phyloP scores from a whole-genome alignment of 2,113 vertebrate genomes.

The Phalacrocorax carbo region DNA sequence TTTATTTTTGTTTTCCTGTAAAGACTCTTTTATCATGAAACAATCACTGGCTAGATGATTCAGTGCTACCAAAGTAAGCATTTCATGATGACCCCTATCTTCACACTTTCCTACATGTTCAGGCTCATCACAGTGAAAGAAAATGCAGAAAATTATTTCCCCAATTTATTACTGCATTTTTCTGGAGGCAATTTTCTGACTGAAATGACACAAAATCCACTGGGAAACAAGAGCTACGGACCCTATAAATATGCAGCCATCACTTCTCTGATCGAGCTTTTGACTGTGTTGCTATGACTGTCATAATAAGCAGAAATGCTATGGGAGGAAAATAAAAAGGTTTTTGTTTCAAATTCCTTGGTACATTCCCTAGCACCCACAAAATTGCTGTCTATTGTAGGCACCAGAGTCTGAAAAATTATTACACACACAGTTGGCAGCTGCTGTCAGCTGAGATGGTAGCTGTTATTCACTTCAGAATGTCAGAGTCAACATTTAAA shows the following conservation, averaged over 20 bases:
- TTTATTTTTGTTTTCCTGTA: not conserved
- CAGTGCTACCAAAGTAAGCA: not conserved
- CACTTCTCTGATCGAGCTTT: conserved; percentile 64
- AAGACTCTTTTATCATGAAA: not conserved
- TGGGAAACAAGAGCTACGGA: conserved; percentile 57
- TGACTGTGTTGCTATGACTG: conserved; percentile 59
- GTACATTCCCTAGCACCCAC: conserved; percentile 9
- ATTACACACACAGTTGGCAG: not conserved
- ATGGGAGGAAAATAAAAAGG: conserved; percentile 1
- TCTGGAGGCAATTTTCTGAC: conserved; percentile 71
- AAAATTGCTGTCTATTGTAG: conserved; percentile 33
- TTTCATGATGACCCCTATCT: conserved; percentile 37
- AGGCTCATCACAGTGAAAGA: conserved; percentile 20
- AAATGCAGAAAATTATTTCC: conserved; percentile 48
- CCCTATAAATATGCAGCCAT: conserved; percentile 62
- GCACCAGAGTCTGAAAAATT: conserved; percentile 13
- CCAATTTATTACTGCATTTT: conserved; percentile 68
- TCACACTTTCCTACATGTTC: conserved; percentile 28
- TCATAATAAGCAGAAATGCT: conserved; percentile 63
- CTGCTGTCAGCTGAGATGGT: not conserved
- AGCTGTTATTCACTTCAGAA: not conserved
- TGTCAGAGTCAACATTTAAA: conserved; percentile 36
- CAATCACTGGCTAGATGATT: not conserved
- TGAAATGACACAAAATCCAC: conserved; percentile 73
- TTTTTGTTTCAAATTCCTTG: conserved; percentile 54